A percentile compares a stretch with the other conserved stretches of the same genome.
Conservation (phyloP, 2,797 vertebrate species). For the Artibeus lituratus region DNA sequence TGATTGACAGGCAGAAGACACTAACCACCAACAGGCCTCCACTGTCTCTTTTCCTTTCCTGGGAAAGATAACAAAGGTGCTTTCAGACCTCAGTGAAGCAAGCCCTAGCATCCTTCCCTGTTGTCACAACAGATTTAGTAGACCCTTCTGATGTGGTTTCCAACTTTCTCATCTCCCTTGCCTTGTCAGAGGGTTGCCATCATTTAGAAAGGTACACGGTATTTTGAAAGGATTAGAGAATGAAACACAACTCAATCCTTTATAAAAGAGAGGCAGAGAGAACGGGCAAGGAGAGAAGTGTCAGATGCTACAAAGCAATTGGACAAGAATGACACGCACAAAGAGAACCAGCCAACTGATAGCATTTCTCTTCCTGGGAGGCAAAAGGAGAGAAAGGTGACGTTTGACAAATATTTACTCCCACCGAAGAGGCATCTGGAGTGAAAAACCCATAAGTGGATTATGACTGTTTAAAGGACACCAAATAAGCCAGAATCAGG, state of each 20-base stretch:
- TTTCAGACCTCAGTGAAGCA: constrained; percentile 80
- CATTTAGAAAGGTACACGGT: constrained; percentile 80
- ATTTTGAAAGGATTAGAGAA: constrained; percentile 85
- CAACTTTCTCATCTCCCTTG: constrained; percentile 78
- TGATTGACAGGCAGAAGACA: constrained; percentile 49
- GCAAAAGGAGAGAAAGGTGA: not conserved
- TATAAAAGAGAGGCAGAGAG: constrained; percentile 43
- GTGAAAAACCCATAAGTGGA: not conserved
- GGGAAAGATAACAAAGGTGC: constrained; percentile 74
- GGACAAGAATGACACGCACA: constrained; percentile 51
- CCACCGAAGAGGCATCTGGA: not conserved
- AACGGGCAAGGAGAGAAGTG: constrained; percentile 64
- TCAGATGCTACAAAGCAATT: constrained; percentile 76
- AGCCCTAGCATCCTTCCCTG: constrained; percentile 80
- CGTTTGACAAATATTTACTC: constrained; percentile 46
- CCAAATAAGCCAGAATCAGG: not conserved
- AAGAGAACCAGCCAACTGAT: constrained; percentile 30
- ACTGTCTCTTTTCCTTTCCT: constrained; percentile 58
- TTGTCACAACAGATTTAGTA: constrained; percentile 86
- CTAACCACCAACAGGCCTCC: not conserved
- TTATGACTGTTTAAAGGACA: not conserved
- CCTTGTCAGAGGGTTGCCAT: constrained; percentile 86
- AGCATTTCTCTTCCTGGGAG: not conserved
- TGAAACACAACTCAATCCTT: constrained; percentile 74
- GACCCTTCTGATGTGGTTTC: constrained; percentile 81